Evolutionary conservation across 1,140 invertebrate genomes (phyloP), one percentile per base, ranked within the genome.

Genomic region (Psix sp.): DNA sequence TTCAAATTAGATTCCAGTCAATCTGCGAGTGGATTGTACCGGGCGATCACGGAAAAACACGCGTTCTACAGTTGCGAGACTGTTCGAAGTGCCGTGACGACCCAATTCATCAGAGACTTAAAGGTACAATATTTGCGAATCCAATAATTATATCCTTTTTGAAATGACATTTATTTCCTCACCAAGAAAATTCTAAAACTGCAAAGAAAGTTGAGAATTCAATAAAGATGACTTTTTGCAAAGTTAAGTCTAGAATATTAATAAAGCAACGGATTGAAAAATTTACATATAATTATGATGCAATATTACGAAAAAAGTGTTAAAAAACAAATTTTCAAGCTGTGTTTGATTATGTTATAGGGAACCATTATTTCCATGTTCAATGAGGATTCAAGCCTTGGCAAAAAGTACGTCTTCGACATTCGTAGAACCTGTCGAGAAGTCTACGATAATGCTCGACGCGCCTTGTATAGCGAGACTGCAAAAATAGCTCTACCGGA

Each of bases 11-110:
- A 93, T 66, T 95, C 93, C 40, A 91, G 90, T 40, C 90, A 92
- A 15, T 90, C 92, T 11, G 94, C 94, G 5, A 93, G 92, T 11
- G 93, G 93, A 24, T 85, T 96, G 1, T 96, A 96, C 81, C 88
- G 95, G 33, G 94, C 94, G n/a, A 92, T 96, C 45, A 96, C 94
- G 0, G 95, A 96, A 84, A 95, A 94, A 78, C 94, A 96, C 81
- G 94, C 94, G 3, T 96, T 96, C 88, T 96, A 95, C 82, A 94
- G 94, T 75, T 96, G 95, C 86, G 95, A 96, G 82, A 96, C 95
- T 0, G 94, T 96, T 1, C 89, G 94, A 9, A 94, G 91, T 76
- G 94, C 94, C 49, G 95, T 96, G 16, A 95, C 94, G 2, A 91
- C 94, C 36, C 95, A 96, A 83, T 96, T 94, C 79, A 94, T 95